Percentiles rank a stretch among this genome's conserved stretches.
These are phyloP conservation scores for Stegostoma tigrinum DNA, from an alignment of 2,113 vertebrate genomes.

Conservation along the genomic window DNA sequence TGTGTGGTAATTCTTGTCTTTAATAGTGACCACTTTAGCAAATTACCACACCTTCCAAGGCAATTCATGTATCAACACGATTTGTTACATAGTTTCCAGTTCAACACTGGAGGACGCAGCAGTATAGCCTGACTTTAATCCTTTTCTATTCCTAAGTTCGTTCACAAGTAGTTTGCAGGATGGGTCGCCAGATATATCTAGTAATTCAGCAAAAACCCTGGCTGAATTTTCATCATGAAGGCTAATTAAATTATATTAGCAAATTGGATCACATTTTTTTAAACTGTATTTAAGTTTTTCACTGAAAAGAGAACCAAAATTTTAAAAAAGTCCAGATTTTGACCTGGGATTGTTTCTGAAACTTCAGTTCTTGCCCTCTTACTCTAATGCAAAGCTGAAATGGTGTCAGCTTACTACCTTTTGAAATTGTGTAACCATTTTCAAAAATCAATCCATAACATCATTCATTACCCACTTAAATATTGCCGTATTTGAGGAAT, in stretches of 20 bases:
- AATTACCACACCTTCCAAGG: not conserved
- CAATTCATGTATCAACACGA: not conserved
- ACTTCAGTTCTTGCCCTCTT: not conserved
- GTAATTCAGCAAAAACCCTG: not conserved
- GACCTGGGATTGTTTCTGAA: not conserved
- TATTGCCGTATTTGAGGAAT: constrained; percentile 2
- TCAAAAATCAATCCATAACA: not conserved
- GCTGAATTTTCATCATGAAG: not conserved
- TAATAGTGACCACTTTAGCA: not conserved
- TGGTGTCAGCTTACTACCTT: not conserved
- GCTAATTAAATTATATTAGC: not conserved
- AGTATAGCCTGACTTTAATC: not conserved
- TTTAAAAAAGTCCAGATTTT: too few species aligned
- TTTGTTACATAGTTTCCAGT: not conserved
- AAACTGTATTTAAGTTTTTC: not conserved
- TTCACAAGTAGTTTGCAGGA: not conserved
- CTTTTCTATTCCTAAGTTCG: not conserved
- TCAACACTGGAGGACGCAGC: not conserved
- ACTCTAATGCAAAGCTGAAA: not conserved
- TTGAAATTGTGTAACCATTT: not conserved
- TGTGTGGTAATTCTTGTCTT: not conserved
- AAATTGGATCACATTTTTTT: not conserved
- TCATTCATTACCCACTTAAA: constrained; percentile 42
- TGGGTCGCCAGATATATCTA: not conserved
- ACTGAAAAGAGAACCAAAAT: not conserved